Evolutionary conservation across 2,113 vertebrate genomes (phyloP), one percentile per base, ranked within the genome.

Genomic region (Hyperoodon ampullatus): DNA sequence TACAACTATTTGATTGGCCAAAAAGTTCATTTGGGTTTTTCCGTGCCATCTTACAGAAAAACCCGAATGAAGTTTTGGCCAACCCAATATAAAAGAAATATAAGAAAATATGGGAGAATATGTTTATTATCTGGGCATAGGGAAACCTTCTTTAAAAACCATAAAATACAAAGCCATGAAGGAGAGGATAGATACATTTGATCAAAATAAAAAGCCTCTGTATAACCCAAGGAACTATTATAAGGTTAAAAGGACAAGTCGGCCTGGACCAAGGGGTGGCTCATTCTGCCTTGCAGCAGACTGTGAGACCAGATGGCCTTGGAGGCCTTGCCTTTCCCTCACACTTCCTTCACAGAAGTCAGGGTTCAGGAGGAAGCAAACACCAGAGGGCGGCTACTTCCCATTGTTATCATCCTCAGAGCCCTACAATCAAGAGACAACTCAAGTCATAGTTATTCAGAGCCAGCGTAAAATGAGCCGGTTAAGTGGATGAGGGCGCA

Each of bases 121-220:
- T 74, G 4, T 74, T 90, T 90, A 80, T 66, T 92, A 82, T 78
- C 68, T 78, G 42, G 30, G 30, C 21, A 75, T 68, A 89, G 42
- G 42, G 42, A 86, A 96, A 39, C 8, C 44, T 95, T 95, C 63
- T 94, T 95, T 78, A 80, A 75, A 92, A 89, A 50, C 33, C 61
- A 95, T 3, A 77, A 94, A 91, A 90, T 26, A 61, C 30, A 87
- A 96, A 86, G 26, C 39, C 28, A 85, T 44, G 72, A 90, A 85
- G 23, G 2, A 93, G 39, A 94, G 39, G 42, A 66, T 19, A 33
- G 28, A 87, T 28, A 94, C 14, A 63, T 75, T 53, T 90, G 42
- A 77, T 93, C 60, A 93, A 83, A 86, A 95, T 65, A 71, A 93
- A 94, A 94, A 72, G 74, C 4, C 8, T 94, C 74, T 61, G 12